Evolutionary conservation across 2,888 invertebrate genomes (phyloP).

Genomic region (Andrena marginata): DNA sequence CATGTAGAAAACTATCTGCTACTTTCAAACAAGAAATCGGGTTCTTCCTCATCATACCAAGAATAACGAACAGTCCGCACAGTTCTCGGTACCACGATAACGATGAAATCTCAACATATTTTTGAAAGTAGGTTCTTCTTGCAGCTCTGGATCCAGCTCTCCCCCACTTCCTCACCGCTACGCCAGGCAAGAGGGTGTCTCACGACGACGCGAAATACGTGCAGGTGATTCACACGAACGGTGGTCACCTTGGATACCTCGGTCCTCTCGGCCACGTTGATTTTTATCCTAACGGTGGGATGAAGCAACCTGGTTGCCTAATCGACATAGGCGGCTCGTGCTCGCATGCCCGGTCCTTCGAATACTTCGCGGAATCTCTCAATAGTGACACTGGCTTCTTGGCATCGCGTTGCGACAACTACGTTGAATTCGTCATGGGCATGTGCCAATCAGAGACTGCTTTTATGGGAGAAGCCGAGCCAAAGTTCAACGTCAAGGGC

Average conservation of each 20-base stretch:
- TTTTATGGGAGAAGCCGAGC: slow-evolving; percentile 67
- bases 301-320: slow-evolving; percentile 77
- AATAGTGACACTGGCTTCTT: slow-evolving; percentile 63
- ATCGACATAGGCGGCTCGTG: slow-evolving; percentile 74
- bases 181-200: slow-evolving; percentile 76
- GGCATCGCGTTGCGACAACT: slow-evolving; percentile 60
- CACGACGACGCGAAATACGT: slow-evolving; percentile 81
- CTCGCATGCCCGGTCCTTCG: slow-evolving; percentile 77
- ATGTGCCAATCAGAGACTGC: slow-evolving; percentile 42
- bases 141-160: slow-evolving; percentile 84
- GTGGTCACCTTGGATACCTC: slow-evolving; percentile 79
- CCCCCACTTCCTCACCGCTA: slow-evolving; percentile 77
- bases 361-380: slow-evolving; percentile 81
- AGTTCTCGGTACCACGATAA: too few species aligned
- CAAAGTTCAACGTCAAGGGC: slow-evolving; percentile 52
- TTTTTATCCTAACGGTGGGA: slow-evolving; percentile 84
- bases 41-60: too few species aligned
- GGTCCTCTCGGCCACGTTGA: slow-evolving; percentile 81
- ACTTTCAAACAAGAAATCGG: too few species aligned
- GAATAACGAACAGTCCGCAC: too few species aligned
- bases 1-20: too few species aligned
- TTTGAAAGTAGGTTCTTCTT: not conserved
- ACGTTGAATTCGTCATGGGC: slow-evolving; percentile 30
- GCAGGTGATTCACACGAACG: slow-evolving; percentile 83
- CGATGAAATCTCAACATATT: too few species aligned